A percentile compares a stretch with the other conserved stretches of the same genome.
Evolutionary conservation across 2,888 invertebrate species (phyloP).

Genomic region (Ormyrus thymus): DNA sequence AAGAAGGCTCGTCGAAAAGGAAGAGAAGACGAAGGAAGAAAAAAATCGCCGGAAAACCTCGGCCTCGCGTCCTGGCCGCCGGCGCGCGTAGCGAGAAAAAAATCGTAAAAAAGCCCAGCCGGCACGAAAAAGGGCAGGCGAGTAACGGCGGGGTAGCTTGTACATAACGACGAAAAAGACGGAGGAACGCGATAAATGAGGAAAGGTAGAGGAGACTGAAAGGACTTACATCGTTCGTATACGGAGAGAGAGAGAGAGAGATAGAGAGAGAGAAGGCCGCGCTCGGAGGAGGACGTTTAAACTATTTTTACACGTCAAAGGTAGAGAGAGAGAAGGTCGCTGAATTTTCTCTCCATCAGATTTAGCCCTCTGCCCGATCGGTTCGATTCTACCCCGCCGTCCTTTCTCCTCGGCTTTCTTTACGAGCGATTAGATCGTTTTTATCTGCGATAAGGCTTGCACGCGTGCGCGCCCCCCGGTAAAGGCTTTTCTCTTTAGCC

Average conservation of each 20-base stretch:
- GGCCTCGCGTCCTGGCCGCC: not conserved
- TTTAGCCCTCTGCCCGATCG: slow-evolving; percentile 9
- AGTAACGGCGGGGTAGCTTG: too few relatives aligned
- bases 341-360: slow-evolving; percentile 29
- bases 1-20: not conserved
- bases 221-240: too few relatives aligned
- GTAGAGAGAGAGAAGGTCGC: slow-evolving; percentile 7
- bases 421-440: slow-evolving; percentile 53
- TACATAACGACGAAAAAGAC: slow-evolving; percentile 1
- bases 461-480: slow-evolving; percentile 3
- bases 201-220: not conserved
- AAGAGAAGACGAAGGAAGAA: not conserved
- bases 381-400: not conserved
- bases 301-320: slow-evolving; percentile 45
- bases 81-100: slow-evolving; percentile 8
- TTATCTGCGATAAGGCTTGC: slow-evolving; percentile 39
- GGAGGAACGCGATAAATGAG: slow-evolving; percentile 11
- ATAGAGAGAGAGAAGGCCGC: too few relatives aligned
- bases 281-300: slow-evolving; percentile 1
- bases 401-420: slow-evolving; percentile 12
- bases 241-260: too few relatives aligned
- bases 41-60: slow-evolving; percentile 1
- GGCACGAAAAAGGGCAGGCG: not conserved
- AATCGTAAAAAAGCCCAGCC: slow-evolving; percentile 11
- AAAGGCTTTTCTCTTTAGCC: slow-evolving; percentile 36